These are phyloP conservation scores for Erebia palarica DNA, from an alignment of 2,888 invertebrate species.

Conservation along the genomic window DNA sequence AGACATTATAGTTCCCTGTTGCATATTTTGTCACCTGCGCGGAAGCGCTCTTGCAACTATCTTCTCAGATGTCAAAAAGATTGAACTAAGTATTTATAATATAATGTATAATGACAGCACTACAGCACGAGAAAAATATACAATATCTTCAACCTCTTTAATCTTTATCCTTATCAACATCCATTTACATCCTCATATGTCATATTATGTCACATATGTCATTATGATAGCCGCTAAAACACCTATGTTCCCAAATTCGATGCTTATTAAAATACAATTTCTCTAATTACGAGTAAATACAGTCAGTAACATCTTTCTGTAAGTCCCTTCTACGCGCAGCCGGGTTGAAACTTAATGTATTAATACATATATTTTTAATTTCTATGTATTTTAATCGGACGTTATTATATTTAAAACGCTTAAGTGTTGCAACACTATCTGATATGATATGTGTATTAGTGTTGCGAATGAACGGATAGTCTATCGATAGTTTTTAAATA, in stretches of 20 bases:
- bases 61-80: no score
- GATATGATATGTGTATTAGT: not conserved
- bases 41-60: no score
- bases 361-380: conserved; percentile 24
- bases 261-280: conserved; percentile 18
- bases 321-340: conserved; percentile 32
- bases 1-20: no score
- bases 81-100: no score
- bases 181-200: not conserved
- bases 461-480: not conserved
- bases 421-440: conserved; percentile 1
- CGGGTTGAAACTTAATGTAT: conserved; percentile 34
- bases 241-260: conserved; percentile 21
- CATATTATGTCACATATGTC: not conserved
- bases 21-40: no score
- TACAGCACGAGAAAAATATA: not conserved
- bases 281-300: conserved; percentile 11
- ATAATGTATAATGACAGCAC: conserved; percentile 2
- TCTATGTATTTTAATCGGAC: conserved; percentile 45
- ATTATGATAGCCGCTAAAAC: conserved; percentile 11
- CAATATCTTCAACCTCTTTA: not conserved
- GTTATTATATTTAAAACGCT: conserved; percentile 5
- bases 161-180: no score
- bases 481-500: not conserved
- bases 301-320: conserved; percentile 3